Evolutionary conservation across 2,888 invertebrate genomes (phyloP), one percentile per base, ranked within the genome.

Genomic region (Pinctada fucata): DNA sequence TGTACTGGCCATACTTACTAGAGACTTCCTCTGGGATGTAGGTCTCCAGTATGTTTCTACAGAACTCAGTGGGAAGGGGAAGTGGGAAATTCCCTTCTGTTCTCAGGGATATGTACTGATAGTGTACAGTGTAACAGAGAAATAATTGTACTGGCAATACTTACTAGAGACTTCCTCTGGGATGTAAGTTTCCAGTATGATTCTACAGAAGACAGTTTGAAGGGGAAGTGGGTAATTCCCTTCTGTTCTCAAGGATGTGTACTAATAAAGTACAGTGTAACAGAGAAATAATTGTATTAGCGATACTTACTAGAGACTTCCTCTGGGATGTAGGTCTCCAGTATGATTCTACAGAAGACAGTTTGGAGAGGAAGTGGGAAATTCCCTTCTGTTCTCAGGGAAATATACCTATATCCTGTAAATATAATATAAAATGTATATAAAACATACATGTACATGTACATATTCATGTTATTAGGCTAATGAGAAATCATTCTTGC

Each of bases 41-140:
- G 89, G 99, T 99, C 94, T 99, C 99, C 83, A 99, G 95, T 93
- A 99, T 98, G 90, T 99, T 98, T 93, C 98, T 97, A 92, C 99
- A 99, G 94, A 99, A 99, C 84, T 99, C 94, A 96, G 99, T 99
- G 64, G 99, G 99, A 90, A 99, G 94, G 0, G 99, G 98, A 96
- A 99, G 97, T 78, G 99, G 98, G 93, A 99, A 99, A 94, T 99
- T 99, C 78, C 99, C 99, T 92, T 99, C 99, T 0, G 99, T 99
- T 82, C 99, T 93, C 47, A 99, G 94, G 0, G 99, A 97, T 89
- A 99, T 99, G 93, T 99, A 99, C 0, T 99, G 94, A 93, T 99
- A 99, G 68, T 99, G 99, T 91, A 86, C 0, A 85, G 81, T 49
- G 2, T 76, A 67, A 69, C 31, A 31, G 31, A 31, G 31, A 31